Evolutionary conservation across 92 coral and sea anemone genomes (phyloP), one percentile per base, ranked within the genome.

Genomic region (Zoanthus sociatus): DNA sequence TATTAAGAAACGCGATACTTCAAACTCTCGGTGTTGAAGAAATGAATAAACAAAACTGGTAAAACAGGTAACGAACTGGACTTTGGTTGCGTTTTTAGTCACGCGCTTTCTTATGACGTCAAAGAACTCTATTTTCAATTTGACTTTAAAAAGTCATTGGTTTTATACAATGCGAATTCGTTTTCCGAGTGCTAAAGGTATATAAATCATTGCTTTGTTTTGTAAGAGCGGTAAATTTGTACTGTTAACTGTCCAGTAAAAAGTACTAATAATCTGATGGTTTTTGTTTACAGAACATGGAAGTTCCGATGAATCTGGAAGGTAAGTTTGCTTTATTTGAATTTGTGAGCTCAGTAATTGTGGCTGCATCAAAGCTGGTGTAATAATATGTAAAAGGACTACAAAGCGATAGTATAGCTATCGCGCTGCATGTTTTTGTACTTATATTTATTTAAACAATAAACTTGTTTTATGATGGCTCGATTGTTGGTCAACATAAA

Each of bases 131-230:
- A 26, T 17, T 79, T 64, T 61, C 18, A 37, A 6, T 63, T 79
- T 63, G 5, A 61, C 44, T 69, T n/a, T 79, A 17, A 68, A 44
- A 79, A 66, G 10, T 9, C 72, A 7, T 42, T n/a, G 18, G 46
- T 17, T 26, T 26, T 26, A 26, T 46, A 48, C 17, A 18, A 79
- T 79, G 84, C 68, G 84, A 79, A 79, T 79, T 42, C 84, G 84
- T 79, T 16, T 79, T n/a, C 84, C 84, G 17, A 33, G 16, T 20
- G 47, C 33, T 58, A 79, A 79, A 79, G 84, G 84, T 77, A 53
- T 0, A 18, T 48, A 20, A n/a, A 32, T 14, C 17, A 68, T 61
- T 61, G 70, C 66, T 58, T 58, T 58, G 4, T 14, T 58, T 11
- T 14, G 18, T 14, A 53, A 53, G 66, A 11, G 66, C 66, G 26